Evolutionary conservation across 2,113 vertebrate species (phyloP).

Genomic region (Mohoua ochrocephala): DNA sequence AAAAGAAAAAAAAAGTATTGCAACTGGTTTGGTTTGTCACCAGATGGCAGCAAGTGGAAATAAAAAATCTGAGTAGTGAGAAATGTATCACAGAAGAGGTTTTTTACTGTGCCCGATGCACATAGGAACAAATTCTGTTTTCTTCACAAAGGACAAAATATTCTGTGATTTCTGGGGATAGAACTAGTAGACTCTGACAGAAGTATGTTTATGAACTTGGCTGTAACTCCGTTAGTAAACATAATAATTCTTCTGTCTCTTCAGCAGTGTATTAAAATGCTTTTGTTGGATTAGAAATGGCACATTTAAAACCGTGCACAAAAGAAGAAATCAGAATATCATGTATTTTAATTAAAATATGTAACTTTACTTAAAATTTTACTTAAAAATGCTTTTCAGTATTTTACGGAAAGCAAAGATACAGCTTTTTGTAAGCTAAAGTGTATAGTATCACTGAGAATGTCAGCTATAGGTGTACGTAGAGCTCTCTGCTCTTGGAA

Average conservation of each 20-base stretch:
- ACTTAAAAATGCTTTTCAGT: neutral
- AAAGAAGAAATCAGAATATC: neutral
- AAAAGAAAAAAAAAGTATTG: neutral
- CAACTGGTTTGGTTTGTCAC: neutral
- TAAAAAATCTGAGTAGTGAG: neutral
- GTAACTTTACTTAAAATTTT: neutral
- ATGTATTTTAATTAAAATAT: neutral
- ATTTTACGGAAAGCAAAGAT: neutral
- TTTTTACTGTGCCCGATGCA: neutral
- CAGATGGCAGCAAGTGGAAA: slow-evolving; percentile 42
- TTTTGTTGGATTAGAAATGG: neutral
- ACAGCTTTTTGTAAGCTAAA: neutral
- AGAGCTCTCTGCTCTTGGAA: neutral
- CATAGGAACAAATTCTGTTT: neutral
- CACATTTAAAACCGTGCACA: neutral
- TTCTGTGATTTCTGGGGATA: neutral
- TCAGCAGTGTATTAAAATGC: neutral
- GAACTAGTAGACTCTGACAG: neutral
- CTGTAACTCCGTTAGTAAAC: neutral
- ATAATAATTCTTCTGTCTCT: neutral
- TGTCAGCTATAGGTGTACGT: neutral
- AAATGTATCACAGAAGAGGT: neutral
- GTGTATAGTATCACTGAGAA: neutral
- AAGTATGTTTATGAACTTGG: neutral
- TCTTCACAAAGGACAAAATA: neutral